A percentile compares a stretch with the other conserved stretches of the same genome.
phyloP scores from a whole-genome alignment of 2,888 invertebrate genomes.

The Eurois occulta region DNA sequence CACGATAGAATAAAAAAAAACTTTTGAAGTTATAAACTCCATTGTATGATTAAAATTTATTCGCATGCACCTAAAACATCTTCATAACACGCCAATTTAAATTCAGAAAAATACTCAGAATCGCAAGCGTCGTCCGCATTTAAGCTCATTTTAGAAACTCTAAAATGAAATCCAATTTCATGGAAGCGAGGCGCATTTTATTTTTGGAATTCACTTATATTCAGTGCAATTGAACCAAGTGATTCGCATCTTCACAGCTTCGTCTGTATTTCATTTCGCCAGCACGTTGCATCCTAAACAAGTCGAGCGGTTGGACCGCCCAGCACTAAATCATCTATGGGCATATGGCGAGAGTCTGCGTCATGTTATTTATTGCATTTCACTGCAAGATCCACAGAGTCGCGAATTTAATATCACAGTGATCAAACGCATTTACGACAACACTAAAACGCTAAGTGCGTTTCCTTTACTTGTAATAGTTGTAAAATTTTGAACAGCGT shows the following conservation, averaged over 20 bases:
- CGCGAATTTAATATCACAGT: conserved; percentile 76
- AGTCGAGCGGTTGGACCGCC: conserved; percentile 66
- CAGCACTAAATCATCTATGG: conserved; percentile 78
- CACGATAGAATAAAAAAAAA: conserved; percentile 13
- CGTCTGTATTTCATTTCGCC: conserved; percentile 46
- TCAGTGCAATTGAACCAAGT: conserved; percentile 55
- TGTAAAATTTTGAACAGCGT: conserved; percentile 60
- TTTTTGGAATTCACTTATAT: conserved; percentile 58
- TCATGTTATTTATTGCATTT: conserved; percentile 81
- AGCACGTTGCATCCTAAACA: conserved; percentile 63
- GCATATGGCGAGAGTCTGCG: conserved; percentile 70
- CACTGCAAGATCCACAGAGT: conserved; percentile 72
- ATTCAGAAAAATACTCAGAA: conserved; percentile 46
- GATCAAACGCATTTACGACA: conserved; percentile 80
- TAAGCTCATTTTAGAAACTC: conserved; percentile 47
- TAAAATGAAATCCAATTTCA: conserved; percentile 55
- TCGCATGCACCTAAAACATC: conserved; percentile 17
- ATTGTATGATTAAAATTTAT: conserved; percentile 33
- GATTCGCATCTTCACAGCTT: conserved; percentile 45
- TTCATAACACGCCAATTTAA: conserved; percentile 35
- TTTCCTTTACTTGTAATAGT: conserved; percentile 68
- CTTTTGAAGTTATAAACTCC: conserved; percentile 21
- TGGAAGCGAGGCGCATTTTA: conserved; percentile 51
- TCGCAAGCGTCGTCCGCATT: conserved; percentile 22
- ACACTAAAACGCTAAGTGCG: conserved; percentile 75